A percentile compares a stretch with the other conserved stretches of the same genome.
Evolutionary conservation across 2,888 invertebrate species (phyloP).

Genomic region (Schizaphis graminum): DNA sequence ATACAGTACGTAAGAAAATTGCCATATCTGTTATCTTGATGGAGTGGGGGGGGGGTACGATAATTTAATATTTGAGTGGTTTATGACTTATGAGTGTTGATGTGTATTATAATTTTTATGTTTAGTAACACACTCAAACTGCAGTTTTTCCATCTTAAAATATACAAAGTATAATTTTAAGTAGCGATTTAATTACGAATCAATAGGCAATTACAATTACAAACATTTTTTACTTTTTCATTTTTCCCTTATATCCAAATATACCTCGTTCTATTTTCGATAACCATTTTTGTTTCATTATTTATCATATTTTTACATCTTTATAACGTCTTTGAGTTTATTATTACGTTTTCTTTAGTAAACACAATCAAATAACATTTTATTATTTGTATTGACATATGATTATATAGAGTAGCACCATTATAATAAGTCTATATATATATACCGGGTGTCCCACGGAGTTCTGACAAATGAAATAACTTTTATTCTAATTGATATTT

Average conservation of each 20-base stretch:
- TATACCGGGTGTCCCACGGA: no score
- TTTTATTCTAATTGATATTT: no score
- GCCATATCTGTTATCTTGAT: neutral
- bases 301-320: no score
- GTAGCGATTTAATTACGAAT: no score
- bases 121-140: neutral
- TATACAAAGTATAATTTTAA: no score
- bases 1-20: neutral
- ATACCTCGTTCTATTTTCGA: neutral
- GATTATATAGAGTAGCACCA: neutral
- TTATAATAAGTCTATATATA: neutral
- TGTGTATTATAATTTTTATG: neutral
- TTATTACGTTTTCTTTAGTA: neutral
- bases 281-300: neutral
- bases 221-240: neutral
- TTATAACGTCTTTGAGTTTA: no score
- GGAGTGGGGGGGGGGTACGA: neutral
- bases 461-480: no score
- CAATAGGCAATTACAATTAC: no score
- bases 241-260: neutral
- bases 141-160: no score
- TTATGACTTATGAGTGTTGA: neutral
- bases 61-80: neutral
- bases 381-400: neutral
- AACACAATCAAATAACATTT: neutral